Conservation (phyloP, 2,888 invertebrate genomes). For the Eupithecia inturbata region DNA sequence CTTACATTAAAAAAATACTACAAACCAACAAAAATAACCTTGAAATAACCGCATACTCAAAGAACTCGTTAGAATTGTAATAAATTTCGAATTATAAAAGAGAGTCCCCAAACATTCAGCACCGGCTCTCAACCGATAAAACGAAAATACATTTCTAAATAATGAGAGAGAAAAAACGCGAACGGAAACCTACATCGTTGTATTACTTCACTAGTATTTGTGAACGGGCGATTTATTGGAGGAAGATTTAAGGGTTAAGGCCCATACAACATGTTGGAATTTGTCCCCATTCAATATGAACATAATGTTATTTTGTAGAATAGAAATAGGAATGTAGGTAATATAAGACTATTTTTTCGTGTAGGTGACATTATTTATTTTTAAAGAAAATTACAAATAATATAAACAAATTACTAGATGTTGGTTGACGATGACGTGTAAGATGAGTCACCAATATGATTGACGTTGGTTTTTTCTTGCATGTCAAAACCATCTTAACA, state of each 20-base stretch:
- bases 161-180: neutral
- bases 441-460: neutral
- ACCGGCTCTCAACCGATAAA: neutral
- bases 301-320: neutral
- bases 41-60: neutral
- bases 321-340: neutral
- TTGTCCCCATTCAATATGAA: neutral
- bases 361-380: neutral
- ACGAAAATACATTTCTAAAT: constrained; percentile 1
- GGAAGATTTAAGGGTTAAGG: neutral
- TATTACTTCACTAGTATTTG: neutral
- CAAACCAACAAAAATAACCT: neutral
- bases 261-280: neutral
- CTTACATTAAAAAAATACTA: neutral
- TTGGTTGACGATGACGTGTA: neutral
- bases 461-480: neutral
- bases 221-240: neutral
- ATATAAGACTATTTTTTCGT: neutral
- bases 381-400: neutral
- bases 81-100: constrained; percentile 9
- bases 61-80: constrained; percentile 1
- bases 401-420: too few relatives aligned
- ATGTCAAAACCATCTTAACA: neutral
- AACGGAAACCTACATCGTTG: neutral
- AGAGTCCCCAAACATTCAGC: constrained; percentile 5